phyloP scores from a whole-genome alignment of 1,140 invertebrate genomes.

The Atta cephalotes region DNA sequence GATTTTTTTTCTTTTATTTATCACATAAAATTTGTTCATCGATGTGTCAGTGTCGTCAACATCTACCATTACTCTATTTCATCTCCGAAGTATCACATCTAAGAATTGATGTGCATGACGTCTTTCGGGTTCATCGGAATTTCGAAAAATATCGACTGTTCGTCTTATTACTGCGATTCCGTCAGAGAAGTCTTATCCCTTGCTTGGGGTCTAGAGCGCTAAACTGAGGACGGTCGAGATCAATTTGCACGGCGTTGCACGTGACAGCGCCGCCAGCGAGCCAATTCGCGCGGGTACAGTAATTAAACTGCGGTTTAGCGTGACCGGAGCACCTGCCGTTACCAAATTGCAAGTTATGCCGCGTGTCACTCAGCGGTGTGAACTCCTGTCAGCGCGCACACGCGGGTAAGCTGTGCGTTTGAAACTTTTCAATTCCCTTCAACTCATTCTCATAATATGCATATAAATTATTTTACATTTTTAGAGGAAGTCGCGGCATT shows the following conservation, averaged over 20 bases:
- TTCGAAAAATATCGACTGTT: slow-evolving; percentile 26
- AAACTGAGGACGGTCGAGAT: slow-evolving; percentile 77
- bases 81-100: background rate
- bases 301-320: slow-evolving; percentile 85
- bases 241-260: slow-evolving; percentile 82
- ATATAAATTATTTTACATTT: background rate
- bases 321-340: slow-evolving; percentile 83
- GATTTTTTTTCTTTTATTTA: background rate
- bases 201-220: background rate
- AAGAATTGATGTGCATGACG: background rate
- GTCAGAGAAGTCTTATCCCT: slow-evolving; percentile 53
- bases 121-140: background rate
- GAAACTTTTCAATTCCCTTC: slow-evolving; percentile 42
- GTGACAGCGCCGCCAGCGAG: slow-evolving; percentile 82
- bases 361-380: slow-evolving; percentile 79
- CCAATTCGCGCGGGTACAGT: slow-evolving; percentile 83
- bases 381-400: slow-evolving; percentile 46
- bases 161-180: slow-evolving; percentile 56
- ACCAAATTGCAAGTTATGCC: slow-evolving; percentile 84
- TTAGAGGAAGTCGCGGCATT: background rate
- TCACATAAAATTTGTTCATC: background rate
- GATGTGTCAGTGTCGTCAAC: background rate
- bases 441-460: slow-evolving; percentile 7
- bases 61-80: background rate
- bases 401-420: background rate